Evolutionary conservation across 2,113 vertebrate genomes (phyloP).

Genomic region (Atractosteus spatula): DNA sequence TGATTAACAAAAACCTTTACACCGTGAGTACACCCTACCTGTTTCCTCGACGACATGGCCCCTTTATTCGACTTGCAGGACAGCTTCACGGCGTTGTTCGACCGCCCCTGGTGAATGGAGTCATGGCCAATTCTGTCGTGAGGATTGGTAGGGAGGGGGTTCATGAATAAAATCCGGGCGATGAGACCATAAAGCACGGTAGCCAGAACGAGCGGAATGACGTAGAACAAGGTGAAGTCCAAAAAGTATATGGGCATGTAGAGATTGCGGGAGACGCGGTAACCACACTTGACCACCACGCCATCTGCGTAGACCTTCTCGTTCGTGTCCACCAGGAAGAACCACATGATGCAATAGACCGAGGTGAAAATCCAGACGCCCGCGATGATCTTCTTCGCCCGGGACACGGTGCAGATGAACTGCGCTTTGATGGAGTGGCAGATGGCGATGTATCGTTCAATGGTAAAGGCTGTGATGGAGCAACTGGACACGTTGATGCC

Average conservation of each 20-base stretch:
- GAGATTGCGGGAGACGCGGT: conserved; percentile 72
- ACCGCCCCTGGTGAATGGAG: conserved; percentile 57
- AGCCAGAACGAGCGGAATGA: conserved; percentile 69
- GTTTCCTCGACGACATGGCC: conserved; percentile 65
- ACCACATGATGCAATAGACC: conserved; percentile 80
- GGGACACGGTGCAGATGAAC: conserved; percentile 74
- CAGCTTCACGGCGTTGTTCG: conserved; percentile 44
- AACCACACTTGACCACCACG: conserved; percentile 71
- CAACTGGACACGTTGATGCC: conserved; percentile 80
- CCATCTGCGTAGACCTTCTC: conserved; percentile 69
- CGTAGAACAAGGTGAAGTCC: conserved; percentile 76
- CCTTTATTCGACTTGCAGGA: conserved; percentile 52
- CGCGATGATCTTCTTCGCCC: conserved; percentile 77
- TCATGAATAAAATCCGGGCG: conserved; percentile 71
- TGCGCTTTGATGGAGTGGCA: conserved; percentile 79
- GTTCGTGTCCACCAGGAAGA: conserved; percentile 79
- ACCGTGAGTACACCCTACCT: conserved; percentile 58
- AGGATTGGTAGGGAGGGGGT: conserved; percentile 54
- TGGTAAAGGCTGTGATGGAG: conserved; percentile 77
- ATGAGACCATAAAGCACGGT: conserved; percentile 72
- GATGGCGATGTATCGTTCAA: conserved; percentile 80
- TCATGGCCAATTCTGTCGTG: conserved; percentile 46
- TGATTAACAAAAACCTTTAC: too few relatives aligned
- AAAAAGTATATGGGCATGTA: conserved; percentile 83
- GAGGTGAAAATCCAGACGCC: conserved; percentile 77